Evolutionary conservation across 2,113 vertebrate species (phyloP).

Genomic region (Lepus americanus): DNA sequence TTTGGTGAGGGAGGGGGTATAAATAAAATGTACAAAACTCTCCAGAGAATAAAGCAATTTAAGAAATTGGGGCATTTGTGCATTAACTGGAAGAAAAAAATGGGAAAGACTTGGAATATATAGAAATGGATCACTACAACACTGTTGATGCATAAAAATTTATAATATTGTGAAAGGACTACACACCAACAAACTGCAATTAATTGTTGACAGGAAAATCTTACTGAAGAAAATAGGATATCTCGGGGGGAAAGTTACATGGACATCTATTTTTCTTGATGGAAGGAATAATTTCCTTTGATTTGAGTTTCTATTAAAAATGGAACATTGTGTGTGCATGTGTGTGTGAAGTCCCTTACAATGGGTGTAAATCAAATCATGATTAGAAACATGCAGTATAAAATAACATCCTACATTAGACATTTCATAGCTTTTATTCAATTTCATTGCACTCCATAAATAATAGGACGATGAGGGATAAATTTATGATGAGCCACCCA

Average conservation of each 20-base stretch:
- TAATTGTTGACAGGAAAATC: constrained; percentile 1
- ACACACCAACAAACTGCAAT: neutral
- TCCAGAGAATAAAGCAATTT: neutral
- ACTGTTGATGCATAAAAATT: neutral
- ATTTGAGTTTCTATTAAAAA: constrained; percentile 1
- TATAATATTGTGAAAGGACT: neutral
- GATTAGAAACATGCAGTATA: neutral
- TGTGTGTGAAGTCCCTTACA: neutral
- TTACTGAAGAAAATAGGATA: constrained; percentile 6
- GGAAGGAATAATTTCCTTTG: neutral
- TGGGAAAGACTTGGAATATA: neutral
- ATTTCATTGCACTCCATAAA: neutral
- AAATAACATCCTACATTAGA: neutral
- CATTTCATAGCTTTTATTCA: neutral
- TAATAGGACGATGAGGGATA: neutral
- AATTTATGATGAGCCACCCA: neutral
- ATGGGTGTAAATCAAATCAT: neutral
- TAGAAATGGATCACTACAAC: neutral
- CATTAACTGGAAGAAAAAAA: constrained; percentile 27
- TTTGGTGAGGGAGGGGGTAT: neutral
- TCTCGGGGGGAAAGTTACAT: neutral
- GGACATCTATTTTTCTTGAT: neutral
- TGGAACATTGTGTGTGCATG: neutral
- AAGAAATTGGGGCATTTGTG: neutral
- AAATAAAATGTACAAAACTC: neutral